phyloP scores from a whole-genome alignment of 2,888 invertebrate genomes.

The Lithophane semibrunnea region DNA sequence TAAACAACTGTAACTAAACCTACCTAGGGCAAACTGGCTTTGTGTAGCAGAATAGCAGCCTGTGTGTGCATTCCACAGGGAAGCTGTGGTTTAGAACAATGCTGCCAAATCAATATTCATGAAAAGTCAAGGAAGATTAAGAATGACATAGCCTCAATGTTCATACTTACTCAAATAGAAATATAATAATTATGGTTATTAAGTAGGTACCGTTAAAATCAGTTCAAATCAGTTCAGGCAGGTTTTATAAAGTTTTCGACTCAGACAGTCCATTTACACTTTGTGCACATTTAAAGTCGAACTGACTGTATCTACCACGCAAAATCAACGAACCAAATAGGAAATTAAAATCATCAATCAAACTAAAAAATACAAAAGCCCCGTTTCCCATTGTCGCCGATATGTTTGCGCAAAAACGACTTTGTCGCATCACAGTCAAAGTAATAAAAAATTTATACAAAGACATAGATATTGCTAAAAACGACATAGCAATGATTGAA shows the following conservation, averaged over 20 bases:
- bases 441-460: slow-evolving; percentile 87
- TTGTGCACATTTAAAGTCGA: slow-evolving; percentile 23
- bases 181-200: background rate
- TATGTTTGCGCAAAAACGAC: slow-evolving; percentile 91
- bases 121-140: background rate
- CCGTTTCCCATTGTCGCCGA: slow-evolving; percentile 89
- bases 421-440: slow-evolving; percentile 90
- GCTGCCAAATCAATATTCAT: background rate
- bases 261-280: background rate
- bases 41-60: background rate
- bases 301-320: slow-evolving; percentile 62
- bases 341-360: slow-evolving; percentile 91
- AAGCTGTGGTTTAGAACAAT: background rate
- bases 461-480: slow-evolving; percentile 71
- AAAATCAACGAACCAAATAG: slow-evolving; percentile 87
- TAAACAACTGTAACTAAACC: too few species aligned
- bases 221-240: background rate
- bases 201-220: background rate
- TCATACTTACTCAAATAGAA: background rate
- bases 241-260: background rate
- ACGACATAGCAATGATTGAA: slow-evolving; percentile 20
- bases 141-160: background rate
- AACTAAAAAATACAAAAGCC: slow-evolving; percentile 89
- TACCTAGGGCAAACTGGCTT: background rate
- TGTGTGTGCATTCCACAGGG: background rate